phyloP scores from a whole-genome alignment of 2,888 invertebrate species.

The Loripinus fragilis region DNA sequence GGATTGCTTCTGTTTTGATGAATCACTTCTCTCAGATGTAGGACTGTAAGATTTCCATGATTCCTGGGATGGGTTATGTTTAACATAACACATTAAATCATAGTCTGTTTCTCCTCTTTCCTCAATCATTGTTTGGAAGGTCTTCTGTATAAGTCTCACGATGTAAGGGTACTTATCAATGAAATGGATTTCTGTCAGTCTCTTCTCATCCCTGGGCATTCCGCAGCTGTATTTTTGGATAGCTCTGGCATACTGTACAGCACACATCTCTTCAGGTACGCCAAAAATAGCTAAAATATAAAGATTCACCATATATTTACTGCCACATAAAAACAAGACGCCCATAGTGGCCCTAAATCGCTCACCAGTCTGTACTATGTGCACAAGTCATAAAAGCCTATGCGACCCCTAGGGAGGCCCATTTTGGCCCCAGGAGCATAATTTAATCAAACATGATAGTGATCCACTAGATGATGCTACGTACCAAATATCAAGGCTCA shows the following conservation, averaged over 20 bases:
- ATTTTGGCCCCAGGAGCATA: no score
- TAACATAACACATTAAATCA: constrained; percentile 18
- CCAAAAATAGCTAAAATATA: constrained; percentile 34
- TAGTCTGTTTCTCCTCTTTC: constrained; percentile 13
- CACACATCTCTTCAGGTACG: constrained; percentile 38
- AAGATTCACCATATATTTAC: neutral
- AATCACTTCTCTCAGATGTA: neutral
- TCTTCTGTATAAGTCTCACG: constrained; percentile 25
- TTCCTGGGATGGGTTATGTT: neutral
- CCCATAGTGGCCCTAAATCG: no score
- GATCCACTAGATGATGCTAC: no score
- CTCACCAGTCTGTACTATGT: no score
- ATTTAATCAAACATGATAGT: no score
- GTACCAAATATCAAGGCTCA: no score
- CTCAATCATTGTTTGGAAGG: constrained; percentile 30
- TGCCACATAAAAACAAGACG: no score
- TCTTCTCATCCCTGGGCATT: neutral
- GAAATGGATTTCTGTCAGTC: constrained; percentile 43
- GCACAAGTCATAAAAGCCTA: no score
- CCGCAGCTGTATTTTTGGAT: constrained; percentile 30
- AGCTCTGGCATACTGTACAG: constrained; percentile 43
- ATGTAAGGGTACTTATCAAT: constrained; percentile 34
- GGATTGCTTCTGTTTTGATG: neutral
- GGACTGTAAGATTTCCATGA: neutral
- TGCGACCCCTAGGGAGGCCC: no score